A percentile compares a stretch with the other conserved stretches of the same genome.
These are phyloP conservation scores for Drymonia ruficornis DNA, from an alignment of 2,888 invertebrate species.

Conservation along the genomic window DNA sequence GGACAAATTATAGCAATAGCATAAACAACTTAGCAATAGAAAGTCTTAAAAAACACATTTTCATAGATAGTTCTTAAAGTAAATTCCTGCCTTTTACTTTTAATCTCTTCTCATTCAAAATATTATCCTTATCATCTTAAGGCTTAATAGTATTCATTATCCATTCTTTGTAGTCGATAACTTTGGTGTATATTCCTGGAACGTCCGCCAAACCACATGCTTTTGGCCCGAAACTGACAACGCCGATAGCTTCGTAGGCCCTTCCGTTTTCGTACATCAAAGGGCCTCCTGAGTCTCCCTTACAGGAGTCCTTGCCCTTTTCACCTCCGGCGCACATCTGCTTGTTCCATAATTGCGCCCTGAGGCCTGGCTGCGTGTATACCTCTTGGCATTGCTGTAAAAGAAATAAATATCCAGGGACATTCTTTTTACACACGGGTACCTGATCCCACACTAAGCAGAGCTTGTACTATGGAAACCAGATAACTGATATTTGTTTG, in stretches of 20 bases:
- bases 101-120: no score
- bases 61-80: no score
- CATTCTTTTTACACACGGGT: no score
- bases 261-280: slow-evolving; percentile 72
- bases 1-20: no score
- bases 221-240: slow-evolving; percentile 86
- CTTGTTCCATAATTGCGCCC: slow-evolving; percentile 35
- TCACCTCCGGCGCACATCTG: slow-evolving; percentile 85
- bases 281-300: slow-evolving; percentile 87
- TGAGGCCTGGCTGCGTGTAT: slow-evolving; percentile 12
- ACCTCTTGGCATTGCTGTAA: slow-evolving; percentile 41
- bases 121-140: not conserved
- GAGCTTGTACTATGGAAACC: no score
- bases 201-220: slow-evolving; percentile 83
- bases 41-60: no score
- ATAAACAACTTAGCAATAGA: no score
- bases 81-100: no score
- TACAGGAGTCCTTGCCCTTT: slow-evolving; percentile 83
- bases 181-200: slow-evolving; percentile 87
- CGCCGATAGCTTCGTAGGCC: slow-evolving; percentile 66
- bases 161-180: slow-evolving; percentile 85
- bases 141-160: slow-evolving; percentile 53
- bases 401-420: slow-evolving; percentile 4
- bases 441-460: no score
- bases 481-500: no score